Conservation (phyloP, 2,113 vertebrate genomes). For the Chionodraco myersi region DNA sequence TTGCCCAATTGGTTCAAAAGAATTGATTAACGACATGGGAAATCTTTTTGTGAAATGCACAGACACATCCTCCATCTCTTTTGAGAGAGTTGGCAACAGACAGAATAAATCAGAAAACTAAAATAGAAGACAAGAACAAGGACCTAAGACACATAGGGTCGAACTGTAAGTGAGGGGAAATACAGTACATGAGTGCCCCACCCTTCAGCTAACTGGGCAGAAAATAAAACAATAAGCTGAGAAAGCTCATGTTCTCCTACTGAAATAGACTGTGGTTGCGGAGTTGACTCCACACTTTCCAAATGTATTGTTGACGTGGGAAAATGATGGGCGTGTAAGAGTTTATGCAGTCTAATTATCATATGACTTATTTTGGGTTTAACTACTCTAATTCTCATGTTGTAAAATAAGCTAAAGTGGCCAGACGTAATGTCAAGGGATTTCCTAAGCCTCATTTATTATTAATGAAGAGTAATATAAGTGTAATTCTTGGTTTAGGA, state of each 20-base stretch:
- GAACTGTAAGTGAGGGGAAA: slow-evolving; percentile 22
- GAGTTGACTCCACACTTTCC: slow-evolving; percentile 35
- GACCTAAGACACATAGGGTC: slow-evolving; percentile 9
- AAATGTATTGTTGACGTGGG: slow-evolving; percentile 22
- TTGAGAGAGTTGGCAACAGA: not conserved
- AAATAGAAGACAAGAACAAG: not conserved
- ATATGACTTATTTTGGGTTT: not conserved
- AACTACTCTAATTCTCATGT: not conserved
- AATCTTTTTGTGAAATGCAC: not conserved
- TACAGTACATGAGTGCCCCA: slow-evolving; percentile 20
- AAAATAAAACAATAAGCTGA: slow-evolving; percentile 55
- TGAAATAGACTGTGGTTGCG: slow-evolving; percentile 30
- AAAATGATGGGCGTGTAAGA: not conserved
- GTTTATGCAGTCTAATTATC: not conserved
- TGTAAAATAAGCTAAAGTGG: not conserved
- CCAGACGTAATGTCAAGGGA: not conserved
- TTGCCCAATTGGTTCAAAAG: not conserved
- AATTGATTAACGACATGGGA: not conserved
- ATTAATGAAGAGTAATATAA: slow-evolving; percentile 1
- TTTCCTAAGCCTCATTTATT: not conserved
- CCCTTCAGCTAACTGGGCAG: slow-evolving; percentile 43
- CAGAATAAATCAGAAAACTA: not conserved
- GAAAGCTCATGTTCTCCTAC: slow-evolving; percentile 32
- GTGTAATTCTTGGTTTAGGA: not conserved
- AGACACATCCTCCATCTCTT: not conserved